Conservation (phyloP, 1,140 invertebrate species). For the Drosophila sucinea region DNA sequence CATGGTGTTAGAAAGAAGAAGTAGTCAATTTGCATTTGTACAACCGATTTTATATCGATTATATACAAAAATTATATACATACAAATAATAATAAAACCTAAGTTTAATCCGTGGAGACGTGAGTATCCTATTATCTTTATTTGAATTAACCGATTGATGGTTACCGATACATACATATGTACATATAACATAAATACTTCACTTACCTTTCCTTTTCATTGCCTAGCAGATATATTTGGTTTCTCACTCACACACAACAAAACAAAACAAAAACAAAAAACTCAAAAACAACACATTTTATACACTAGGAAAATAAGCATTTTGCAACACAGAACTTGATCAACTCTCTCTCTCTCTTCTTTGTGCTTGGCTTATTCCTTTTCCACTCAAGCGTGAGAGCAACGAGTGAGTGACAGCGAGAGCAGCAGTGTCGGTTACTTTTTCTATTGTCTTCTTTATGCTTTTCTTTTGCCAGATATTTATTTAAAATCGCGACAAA, state of each 20-base stretch:
- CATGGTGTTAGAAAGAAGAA: constrained; percentile 46
- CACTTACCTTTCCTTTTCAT: background rate
- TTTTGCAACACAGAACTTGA: background rate
- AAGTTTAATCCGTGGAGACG: too few relatives aligned
- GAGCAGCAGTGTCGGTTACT: background rate
- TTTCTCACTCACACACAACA: background rate
- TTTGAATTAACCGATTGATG: too few relatives aligned
- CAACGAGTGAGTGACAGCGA: background rate
- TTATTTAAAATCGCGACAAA: background rate
- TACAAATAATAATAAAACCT: background rate
- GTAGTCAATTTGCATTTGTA: background rate
- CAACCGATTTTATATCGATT: background rate
- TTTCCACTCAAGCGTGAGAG: background rate
- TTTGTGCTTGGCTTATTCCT: background rate
- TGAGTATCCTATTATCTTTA: too few relatives aligned
- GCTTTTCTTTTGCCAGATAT: background rate
- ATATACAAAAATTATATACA: background rate
- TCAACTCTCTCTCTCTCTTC: background rate
- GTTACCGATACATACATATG: too few relatives aligned
- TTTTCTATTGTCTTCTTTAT: background rate
- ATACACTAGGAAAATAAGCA: background rate
- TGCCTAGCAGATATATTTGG: too few relatives aligned
- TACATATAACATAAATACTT: too few relatives aligned
- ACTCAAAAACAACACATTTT: background rate
- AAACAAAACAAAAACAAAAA: background rate